Evolutionary conservation across 2,888 invertebrate species (phyloP).

Genomic region (Chironomus riparius): DNA sequence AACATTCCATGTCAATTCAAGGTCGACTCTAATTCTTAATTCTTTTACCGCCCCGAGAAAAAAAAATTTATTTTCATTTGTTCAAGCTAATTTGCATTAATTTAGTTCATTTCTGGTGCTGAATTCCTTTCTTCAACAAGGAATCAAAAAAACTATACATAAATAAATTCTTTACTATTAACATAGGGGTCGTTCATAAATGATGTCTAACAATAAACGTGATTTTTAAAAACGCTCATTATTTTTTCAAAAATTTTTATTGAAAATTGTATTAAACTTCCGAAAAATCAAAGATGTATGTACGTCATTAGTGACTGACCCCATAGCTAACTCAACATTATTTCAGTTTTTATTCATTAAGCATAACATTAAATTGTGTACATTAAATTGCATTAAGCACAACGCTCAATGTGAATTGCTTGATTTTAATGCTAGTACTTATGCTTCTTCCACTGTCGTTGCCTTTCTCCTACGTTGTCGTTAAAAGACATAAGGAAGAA

Average conservation of each 20-base stretch:
- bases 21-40: too few species aligned
- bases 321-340: slow-evolving; percentile 2
- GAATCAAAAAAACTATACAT: neutral
- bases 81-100: neutral
- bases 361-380: neutral
- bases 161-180: neutral
- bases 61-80: neutral
- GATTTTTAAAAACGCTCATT: too few species aligned
- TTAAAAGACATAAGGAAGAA: too few species aligned
- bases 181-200: too few species aligned
- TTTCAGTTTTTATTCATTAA: neutral
- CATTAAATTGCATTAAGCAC: neutral
- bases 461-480: neutral
- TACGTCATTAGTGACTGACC: too few species aligned
- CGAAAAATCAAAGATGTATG: too few species aligned
- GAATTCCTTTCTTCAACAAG: neutral
- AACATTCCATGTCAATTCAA: too few species aligned
- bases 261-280: too few species aligned
- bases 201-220: too few species aligned
- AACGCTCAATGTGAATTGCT: neutral
- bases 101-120: neutral
- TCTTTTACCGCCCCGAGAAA: too few species aligned
- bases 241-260: too few species aligned
- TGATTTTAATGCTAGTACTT: neutral
- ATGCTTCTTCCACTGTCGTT: neutral